Conservation (phyloP, 2,797 vertebrate species). For the Kryptolebias ocellatus region DNA sequence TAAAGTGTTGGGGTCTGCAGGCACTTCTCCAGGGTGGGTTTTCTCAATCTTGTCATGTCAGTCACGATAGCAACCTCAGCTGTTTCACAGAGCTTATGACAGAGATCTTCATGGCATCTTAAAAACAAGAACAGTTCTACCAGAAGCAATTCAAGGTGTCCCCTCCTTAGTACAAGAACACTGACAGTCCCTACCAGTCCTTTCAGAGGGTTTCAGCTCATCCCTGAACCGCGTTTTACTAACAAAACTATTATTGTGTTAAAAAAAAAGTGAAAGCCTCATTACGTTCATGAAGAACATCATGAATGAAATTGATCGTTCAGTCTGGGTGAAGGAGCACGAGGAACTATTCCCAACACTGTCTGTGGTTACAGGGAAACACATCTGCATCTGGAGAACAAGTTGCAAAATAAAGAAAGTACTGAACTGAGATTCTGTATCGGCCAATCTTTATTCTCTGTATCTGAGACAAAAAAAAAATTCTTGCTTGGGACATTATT, state of each 20-base stretch:
- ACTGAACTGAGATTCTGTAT: too few species aligned
- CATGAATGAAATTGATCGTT: too few species aligned
- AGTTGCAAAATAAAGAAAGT: too few species aligned
- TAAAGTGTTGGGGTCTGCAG: slow-evolving; percentile 85
- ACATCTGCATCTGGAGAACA: too few species aligned
- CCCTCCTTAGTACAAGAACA: not conserved
- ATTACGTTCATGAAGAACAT: too few species aligned
- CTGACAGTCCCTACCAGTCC: not conserved
- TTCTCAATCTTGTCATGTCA: slow-evolving; percentile 73
- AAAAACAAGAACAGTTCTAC: slow-evolving; percentile 59
- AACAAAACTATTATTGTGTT: not conserved
- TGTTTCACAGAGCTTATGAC: slow-evolving; percentile 85
- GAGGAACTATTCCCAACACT: too few species aligned
- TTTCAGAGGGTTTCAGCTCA: slow-evolving; percentile 3
- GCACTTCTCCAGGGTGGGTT: slow-evolving; percentile 84
- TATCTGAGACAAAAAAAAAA: too few species aligned
- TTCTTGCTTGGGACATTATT: too few species aligned
- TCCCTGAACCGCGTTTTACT: not conserved
- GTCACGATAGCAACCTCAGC: slow-evolving; percentile 83
- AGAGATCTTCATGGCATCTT: slow-evolving; percentile 82
- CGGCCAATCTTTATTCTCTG: too few species aligned
- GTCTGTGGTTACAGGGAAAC: too few species aligned
- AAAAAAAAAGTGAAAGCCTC: not conserved
- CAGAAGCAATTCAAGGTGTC: slow-evolving; percentile 24
- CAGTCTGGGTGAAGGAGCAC: too few species aligned